phyloP scores from a whole-genome alignment of 2,888 invertebrate species.

The Catocala nupta region DNA sequence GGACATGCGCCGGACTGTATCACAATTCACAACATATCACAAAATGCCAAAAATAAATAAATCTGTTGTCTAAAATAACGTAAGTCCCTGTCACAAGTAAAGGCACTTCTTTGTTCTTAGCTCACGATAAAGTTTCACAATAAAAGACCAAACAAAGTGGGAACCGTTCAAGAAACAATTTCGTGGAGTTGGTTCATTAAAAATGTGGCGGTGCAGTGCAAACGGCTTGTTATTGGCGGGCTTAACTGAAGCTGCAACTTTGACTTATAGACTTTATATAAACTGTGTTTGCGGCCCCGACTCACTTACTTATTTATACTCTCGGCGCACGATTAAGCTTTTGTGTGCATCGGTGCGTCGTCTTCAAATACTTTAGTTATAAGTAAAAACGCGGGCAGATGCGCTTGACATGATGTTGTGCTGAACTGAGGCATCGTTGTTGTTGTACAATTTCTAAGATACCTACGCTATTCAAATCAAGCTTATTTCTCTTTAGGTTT shows the following conservation, averaged over 20 bases:
- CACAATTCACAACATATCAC: too few relatives aligned
- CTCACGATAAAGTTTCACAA: constrained; percentile 4
- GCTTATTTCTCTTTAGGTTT: too few relatives aligned
- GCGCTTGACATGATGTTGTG: too few relatives aligned
- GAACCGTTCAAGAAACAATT: constrained; percentile 56
- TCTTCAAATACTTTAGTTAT: too few relatives aligned
- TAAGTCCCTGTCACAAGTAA: neutral
- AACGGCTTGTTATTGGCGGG: constrained; percentile 55
- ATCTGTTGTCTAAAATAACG: neutral
- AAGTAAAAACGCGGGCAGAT: too few relatives aligned
- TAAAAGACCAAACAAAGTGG: constrained; percentile 18
- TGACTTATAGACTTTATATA: constrained; percentile 60
- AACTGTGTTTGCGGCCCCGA: constrained; percentile 34
- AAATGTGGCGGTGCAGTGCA: constrained; percentile 55
- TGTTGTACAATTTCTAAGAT: too few relatives aligned
- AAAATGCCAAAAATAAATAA: neutral
- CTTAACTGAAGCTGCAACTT: constrained; percentile 60
- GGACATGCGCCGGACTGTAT: too few relatives aligned
- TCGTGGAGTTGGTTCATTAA: constrained; percentile 58
- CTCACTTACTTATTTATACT: constrained; percentile 45
- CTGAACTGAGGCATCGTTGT: too few relatives aligned
- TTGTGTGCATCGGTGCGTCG: too few relatives aligned
- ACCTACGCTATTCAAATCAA: too few relatives aligned
- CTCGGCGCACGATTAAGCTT: constrained; percentile 1
- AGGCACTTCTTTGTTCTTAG: neutral